Base-by-base conservation (phyloP, 2,888 invertebrate species). In the Nowickia ferox region DNA sequence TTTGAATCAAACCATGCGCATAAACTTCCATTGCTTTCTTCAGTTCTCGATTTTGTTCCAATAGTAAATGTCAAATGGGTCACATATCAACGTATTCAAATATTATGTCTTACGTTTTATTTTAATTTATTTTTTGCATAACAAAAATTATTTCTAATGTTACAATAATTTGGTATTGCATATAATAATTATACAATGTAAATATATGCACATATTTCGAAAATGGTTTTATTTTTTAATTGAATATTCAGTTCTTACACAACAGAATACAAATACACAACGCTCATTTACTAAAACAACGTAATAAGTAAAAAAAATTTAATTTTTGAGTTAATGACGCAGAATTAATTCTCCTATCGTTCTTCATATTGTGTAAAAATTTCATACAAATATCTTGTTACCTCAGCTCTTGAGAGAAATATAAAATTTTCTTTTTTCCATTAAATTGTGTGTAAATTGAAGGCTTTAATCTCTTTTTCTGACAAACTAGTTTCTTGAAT, bases 191-290 rank as follows among this genome's bases (percentile, higher is more conserved):
- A 53, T 71, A 44, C 17, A 78, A 51, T 77, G 40, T 15, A 51
- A 53, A 63, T 63, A 71, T 79, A 77, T 79, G 78, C 78, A 63
- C 42, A 71, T 79, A 19, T 53, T 59, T 51, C 19, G 30, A 44
- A 65, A 55, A 57, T 46, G 22, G 46, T 38, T 9, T 48, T 53
- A 19, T 53, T 51, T 19, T 22, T 22, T 22, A 13, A 46, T 57
- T 40, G 30, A 40, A 51, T 44, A 74, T 74, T 48, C 11, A 40
- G 13, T 71, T 55, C 17, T 59, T 57, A 46, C 19, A 19, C 48
- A 30, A 48, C 11, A 46, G 22, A n/a, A 15, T 46, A 44, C n/a
- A 71, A 57, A 6, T 30, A 30, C 30, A 30, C 6, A 30, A 6
- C 30, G 6, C 5, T 30, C 30, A 30, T 30, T 30, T 30, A 30